A percentile compares a stretch with the other conserved stretches of the same genome.
Evolutionary conservation across 2,113 vertebrate species (phyloP).

Genomic region (Phalacrocorax brasilianus): DNA sequence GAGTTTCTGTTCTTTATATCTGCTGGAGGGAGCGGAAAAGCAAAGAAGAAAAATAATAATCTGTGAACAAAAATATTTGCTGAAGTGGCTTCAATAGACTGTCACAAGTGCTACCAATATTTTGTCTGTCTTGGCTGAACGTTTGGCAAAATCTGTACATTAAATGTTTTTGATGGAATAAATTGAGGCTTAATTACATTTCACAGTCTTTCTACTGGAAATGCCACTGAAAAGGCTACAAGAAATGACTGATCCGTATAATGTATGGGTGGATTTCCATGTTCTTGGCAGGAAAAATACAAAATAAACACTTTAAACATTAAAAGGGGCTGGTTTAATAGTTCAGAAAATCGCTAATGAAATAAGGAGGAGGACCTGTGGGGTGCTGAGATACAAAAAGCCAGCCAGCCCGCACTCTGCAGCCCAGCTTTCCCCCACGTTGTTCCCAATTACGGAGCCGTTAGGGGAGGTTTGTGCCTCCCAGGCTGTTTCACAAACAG

Average conservation of each 20-base stretch:
- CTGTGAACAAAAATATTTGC: neutral
- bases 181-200: conserved; percentile 57
- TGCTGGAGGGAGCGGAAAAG: conserved; percentile 49
- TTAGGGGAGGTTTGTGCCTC: neutral
- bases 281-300: conserved; percentile 34
- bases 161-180: conserved; percentile 17
- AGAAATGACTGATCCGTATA: conserved; percentile 29
- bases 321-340: neutral
- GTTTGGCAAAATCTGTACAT: conserved; percentile 54
- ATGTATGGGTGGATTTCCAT: conserved; percentile 40
- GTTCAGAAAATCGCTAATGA: neutral
- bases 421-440: neutral
- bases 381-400: neutral
- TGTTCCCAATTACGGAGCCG: fast-evolving
- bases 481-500: neutral
- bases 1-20: conserved; percentile 90
- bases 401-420: neutral
- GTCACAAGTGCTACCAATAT: neutral
- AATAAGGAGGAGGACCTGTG: neutral
- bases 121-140: conserved; percentile 17
- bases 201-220: conserved; percentile 42
- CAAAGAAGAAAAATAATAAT: neutral
- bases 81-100: neutral
- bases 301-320: conserved; percentile 40
- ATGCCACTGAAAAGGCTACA: conserved; percentile 50